Evolutionary conservation across 1,140 invertebrate species (phyloP), one percentile per base, ranked within the genome.

Genomic region (Drosophila gunungcola): DNA sequence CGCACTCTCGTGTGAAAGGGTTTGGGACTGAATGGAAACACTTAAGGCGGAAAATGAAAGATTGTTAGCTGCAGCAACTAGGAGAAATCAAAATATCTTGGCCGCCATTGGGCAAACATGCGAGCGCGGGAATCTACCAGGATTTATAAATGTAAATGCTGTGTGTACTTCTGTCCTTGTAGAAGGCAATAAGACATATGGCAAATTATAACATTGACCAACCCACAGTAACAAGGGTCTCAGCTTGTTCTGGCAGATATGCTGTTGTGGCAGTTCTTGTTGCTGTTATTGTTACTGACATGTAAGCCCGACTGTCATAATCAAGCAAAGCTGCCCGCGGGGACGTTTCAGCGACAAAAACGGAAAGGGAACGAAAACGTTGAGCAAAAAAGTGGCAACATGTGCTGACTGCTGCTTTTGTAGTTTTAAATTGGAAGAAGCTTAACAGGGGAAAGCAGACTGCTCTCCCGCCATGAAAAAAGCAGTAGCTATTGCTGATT

Each of bases 301-400:
- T 78, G 75, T 73, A 73, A 85, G 49, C 46, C 68, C 68, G 39
- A 69, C 81, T 80, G 81, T 78, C 81, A 85, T 85, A 84, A 85
- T 80, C 67, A 78, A 80, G 68, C 45, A 67, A 78, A 85, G 41
- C 46, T 67, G 73, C 55, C 82, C 77, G 52, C 68, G 56, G 78
- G 78, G 68, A 85, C 49, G 10, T 32, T 21, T 4, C 49, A 36
- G 32, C 13, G 13, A 21, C 32, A 52, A 21, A 34, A 21, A 12
- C 48, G 13, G 48, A 49, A 49, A n/a, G 27, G n/a, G 29, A 7
- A 32, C 27, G 12, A 32, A 27, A 32, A 32, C n/a, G 32, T 21
- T 36, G 49, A 36, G 13, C 13, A 52, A 32, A 51, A 52, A 13
- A 36, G 32, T 52, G 32, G 9, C 32, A 16, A 36, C 49, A 52